Evolutionary conservation across 1,140 invertebrate species (phyloP).

Genomic region (Lordiphosa clarofinis): DNA sequence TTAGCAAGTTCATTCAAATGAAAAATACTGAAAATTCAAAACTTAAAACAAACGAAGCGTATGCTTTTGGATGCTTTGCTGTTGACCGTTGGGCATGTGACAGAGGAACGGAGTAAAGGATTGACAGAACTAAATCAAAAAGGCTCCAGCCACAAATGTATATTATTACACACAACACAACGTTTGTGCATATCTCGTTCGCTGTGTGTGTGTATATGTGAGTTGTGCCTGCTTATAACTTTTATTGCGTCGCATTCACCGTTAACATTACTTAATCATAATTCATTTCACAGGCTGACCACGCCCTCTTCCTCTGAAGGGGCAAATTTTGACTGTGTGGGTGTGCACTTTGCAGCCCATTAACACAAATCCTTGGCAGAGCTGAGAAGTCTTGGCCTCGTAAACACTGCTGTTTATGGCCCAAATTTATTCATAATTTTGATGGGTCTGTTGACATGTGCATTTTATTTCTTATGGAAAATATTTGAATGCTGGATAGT

Average conservation of each 20-base stretch:
- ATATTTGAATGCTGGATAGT: not conserved
- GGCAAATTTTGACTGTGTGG: not conserved
- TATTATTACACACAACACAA: no score
- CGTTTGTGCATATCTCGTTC: not conserved
- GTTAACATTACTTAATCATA: constrained; percentile 41
- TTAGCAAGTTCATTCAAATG: no score
- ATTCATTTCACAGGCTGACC: constrained; percentile 25
- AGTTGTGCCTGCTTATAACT: not conserved
- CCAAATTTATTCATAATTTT: constrained; percentile 21
- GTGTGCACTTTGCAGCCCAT: constrained; percentile 35
- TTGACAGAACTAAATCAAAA: constrained; percentile 15
- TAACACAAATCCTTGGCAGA: constrained; percentile 33
- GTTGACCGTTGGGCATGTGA: not conserved
- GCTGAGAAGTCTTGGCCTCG: constrained; percentile 14
- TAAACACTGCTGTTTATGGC: constrained; percentile 50
- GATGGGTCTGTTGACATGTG: constrained; percentile 14
- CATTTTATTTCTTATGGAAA: constrained; percentile 32
- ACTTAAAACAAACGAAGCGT: constrained; percentile 4
- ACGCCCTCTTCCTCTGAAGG: not conserved
- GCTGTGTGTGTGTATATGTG: not conserved
- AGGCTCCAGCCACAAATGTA: not conserved
- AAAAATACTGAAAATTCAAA: not conserved
- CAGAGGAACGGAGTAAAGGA: constrained; percentile 22
- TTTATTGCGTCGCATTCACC: constrained; percentile 10
- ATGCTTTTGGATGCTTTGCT: constrained; percentile 1